Conservation (phyloP, 1,140 invertebrate species). For the Asbolus verrucosus region DNA sequence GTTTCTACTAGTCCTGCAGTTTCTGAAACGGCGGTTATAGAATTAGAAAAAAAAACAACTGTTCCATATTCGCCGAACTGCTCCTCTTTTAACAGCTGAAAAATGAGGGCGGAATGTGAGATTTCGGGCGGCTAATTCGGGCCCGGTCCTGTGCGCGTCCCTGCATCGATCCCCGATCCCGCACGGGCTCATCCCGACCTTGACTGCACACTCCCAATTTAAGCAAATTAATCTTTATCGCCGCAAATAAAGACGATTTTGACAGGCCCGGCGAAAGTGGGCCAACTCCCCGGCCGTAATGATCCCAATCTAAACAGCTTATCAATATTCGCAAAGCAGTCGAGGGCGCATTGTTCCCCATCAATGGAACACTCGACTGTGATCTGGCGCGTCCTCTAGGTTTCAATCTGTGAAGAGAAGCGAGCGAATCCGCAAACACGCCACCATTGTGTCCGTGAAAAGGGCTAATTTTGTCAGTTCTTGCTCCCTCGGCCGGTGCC, state of each 20-base stretch:
- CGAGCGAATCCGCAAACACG: conserved; percentile 55
- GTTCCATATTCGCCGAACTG: no score
- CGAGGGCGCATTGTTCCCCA: conserved; percentile 50
- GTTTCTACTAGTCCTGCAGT: no score
- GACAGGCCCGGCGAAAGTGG: conserved; percentile 1
- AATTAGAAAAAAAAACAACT: no score
- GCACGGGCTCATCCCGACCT: conserved; percentile 30
- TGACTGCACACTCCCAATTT: conserved; percentile 35
- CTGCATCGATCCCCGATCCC: conserved; percentile 30
- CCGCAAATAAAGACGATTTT: conserved; percentile 11
- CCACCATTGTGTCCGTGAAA: conserved; percentile 52
- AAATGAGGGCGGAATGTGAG: no score
- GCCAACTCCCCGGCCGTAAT: conserved; percentile 46
- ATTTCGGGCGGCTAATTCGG: no score
- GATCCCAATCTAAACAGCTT: conserved; percentile 55
- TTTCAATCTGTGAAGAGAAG: conserved; percentile 55
- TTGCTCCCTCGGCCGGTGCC: conserved; percentile 44
- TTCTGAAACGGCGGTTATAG: no score
- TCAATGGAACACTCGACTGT: conserved; percentile 58
- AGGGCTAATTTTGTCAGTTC: conserved; percentile 53
- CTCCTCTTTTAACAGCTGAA: no score
- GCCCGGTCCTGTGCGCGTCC: no score
- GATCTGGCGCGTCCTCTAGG: conserved; percentile 54
- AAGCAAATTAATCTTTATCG: conserved; percentile 36
- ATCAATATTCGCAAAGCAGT: conserved; percentile 56